phyloP scores from a whole-genome alignment of 2,113 vertebrate genomes.

The Nycticebus coucang region DNA sequence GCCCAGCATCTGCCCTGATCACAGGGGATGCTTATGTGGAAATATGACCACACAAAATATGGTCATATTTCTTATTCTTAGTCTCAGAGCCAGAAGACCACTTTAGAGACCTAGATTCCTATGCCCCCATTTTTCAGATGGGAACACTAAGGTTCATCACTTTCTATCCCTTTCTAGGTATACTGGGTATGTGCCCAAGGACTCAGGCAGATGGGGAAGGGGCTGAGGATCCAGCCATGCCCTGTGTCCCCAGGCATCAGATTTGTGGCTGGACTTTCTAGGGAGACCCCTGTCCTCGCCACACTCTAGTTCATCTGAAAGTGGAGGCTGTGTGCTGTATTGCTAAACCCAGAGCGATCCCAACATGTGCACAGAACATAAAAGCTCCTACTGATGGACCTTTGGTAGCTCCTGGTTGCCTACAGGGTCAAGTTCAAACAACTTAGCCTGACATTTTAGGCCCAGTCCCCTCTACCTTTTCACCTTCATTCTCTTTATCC shows the following conservation, averaged over 20 bases:
- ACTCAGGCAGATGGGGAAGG: neutral
- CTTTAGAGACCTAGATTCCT: neutral
- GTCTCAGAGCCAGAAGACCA: neutral
- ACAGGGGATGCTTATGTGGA: neutral
- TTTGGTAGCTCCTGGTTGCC: neutral
- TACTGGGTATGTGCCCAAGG: neutral
- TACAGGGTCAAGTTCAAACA: neutral
- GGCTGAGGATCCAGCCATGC: neutral
- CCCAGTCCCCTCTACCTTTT: neutral
- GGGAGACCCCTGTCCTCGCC: neutral
- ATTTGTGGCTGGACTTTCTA: neutral
- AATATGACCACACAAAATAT: neutral
- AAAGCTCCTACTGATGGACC: neutral
- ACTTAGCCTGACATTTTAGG: neutral
- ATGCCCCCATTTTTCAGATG: neutral
- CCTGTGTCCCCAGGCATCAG: neutral
- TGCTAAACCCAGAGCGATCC: neutral
- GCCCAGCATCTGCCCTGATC: neutral
- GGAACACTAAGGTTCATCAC: neutral
- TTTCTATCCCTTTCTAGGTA: neutral
- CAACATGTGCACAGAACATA: fast-evolving
- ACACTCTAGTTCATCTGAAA: neutral
- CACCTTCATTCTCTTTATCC: neutral
- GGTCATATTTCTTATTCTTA: too few species aligned
- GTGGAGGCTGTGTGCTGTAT: neutral